Percentiles rank a stretch among this genome's conserved stretches.
These are phyloP conservation scores for Chelon auratus DNA, from an alignment of 2,797 vertebrate genomes.

Conservation along the genomic window DNA sequence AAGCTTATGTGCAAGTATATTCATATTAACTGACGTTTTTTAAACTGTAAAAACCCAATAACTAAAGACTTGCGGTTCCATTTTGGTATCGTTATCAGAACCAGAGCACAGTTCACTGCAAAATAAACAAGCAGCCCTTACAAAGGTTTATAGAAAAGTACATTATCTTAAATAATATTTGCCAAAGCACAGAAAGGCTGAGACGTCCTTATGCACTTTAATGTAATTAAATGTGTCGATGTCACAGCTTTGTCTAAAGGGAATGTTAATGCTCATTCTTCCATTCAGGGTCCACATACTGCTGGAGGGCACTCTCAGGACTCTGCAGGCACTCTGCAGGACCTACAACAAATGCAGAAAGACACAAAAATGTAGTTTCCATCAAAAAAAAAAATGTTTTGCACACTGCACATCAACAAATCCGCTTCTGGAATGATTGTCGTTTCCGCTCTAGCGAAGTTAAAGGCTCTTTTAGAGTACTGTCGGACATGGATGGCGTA, in stretches of 20 bases:
- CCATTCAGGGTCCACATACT: conserved; percentile 73
- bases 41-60: background rate
- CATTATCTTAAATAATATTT: background rate
- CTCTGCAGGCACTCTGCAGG: conserved; percentile 24
- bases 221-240: background rate
- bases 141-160: conserved; percentile 29
- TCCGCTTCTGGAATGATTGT: background rate
- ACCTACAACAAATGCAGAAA: conserved; percentile 41
- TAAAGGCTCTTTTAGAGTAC: background rate
- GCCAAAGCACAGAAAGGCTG: background rate
- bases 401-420: background rate
- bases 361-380: background rate
- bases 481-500: too few relatives aligned
- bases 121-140: conserved; percentile 16
- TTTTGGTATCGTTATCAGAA: conserved; percentile 11
- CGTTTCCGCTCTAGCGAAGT: background rate
- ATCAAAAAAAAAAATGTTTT: background rate
- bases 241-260: background rate
- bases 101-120: background rate
- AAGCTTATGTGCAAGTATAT: background rate
- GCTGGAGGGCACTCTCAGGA: conserved; percentile 70
- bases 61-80: background rate
- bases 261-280: conserved; percentile 67
- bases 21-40: background rate
- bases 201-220: background rate